These are phyloP conservation scores for Heliconius hortense DNA, from an alignment of 2,888 invertebrate species.

Conservation along the genomic window DNA sequence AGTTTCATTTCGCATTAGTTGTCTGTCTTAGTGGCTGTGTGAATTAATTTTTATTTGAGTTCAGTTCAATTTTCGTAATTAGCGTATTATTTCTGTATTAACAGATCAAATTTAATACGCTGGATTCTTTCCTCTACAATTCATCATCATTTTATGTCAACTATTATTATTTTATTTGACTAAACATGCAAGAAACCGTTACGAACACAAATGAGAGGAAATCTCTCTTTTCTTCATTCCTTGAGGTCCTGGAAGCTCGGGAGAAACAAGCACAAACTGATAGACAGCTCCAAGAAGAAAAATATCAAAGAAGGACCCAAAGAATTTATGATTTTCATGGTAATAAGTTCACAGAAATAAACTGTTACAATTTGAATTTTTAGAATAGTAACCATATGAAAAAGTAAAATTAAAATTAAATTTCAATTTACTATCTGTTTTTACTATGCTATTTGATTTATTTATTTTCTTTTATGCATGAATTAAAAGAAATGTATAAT, in stretches of 20 bases:
- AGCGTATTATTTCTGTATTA: slow-evolving; percentile 26
- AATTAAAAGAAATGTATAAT: too few species aligned
- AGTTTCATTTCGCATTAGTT: slow-evolving; percentile 50
- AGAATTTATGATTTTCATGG: slow-evolving; percentile 76
- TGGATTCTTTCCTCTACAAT: background rate
- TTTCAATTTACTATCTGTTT: background rate
- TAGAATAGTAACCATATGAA: background rate
- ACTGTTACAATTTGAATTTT: background rate
- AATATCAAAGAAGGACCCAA: slow-evolving; percentile 70
- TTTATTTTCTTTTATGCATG: too few species aligned
- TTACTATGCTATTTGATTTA: background rate
- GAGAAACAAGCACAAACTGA: slow-evolving; percentile 68
- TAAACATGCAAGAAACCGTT: slow-evolving; percentile 78
- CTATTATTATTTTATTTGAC: slow-evolving; percentile 30
- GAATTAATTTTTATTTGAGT: slow-evolving; percentile 60
- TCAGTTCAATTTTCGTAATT: slow-evolving; percentile 50
- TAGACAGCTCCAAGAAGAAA: slow-evolving; percentile 71
- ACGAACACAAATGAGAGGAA: slow-evolving; percentile 70
- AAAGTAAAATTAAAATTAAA: background rate
- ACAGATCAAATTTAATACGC: background rate
- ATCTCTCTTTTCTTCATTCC: slow-evolving; percentile 72
- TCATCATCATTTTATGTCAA: slow-evolving; percentile 14
- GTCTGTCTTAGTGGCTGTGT: slow-evolving; percentile 54
- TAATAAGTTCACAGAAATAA: slow-evolving; percentile 46
- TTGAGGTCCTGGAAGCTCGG: slow-evolving; percentile 69